These are phyloP conservation scores for Synanthedon myopaeformis DNA, from an alignment of 2,888 invertebrate genomes.

Conservation along the genomic window DNA sequence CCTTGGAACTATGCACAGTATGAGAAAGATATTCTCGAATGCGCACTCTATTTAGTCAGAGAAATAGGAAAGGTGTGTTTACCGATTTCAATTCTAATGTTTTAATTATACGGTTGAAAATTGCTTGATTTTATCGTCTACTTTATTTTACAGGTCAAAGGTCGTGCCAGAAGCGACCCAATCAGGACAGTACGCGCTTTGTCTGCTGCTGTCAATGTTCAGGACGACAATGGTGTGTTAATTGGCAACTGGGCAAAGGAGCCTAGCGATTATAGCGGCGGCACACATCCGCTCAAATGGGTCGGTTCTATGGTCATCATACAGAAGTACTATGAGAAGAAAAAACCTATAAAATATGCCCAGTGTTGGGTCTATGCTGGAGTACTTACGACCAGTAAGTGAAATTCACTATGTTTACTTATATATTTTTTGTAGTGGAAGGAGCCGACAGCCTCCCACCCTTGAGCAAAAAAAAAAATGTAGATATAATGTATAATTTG, in stretches of 20 bases:
- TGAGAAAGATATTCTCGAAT: slow-evolving; percentile 84
- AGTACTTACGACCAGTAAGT: slow-evolving; percentile 83
- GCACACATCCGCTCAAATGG: slow-evolving; percentile 91
- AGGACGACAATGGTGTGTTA: slow-evolving; percentile 88
- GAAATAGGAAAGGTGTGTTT: slow-evolving; percentile 75
- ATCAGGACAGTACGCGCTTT: slow-evolving; percentile 81
- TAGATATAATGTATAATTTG: no score
- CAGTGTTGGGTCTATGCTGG: slow-evolving; percentile 98
- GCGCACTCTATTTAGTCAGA: slow-evolving; percentile 79
- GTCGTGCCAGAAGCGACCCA: slow-evolving; percentile 79
- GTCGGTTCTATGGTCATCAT: slow-evolving; percentile 87
- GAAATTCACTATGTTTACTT: neutral
- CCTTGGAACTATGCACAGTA: slow-evolving; percentile 95
- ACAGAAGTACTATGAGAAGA: slow-evolving; percentile 84
- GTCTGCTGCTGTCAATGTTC: slow-evolving; percentile 89
- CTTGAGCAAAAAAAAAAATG: no score
- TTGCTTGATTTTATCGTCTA: neutral
- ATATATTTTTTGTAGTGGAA: neutral
- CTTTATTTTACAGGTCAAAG: slow-evolving; percentile 43
- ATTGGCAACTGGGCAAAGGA: slow-evolving; percentile 90
- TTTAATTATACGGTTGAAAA: neutral
- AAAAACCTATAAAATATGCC: slow-evolving; percentile 91
- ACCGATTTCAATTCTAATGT: no score
- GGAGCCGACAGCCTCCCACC: no score
- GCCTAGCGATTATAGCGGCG: slow-evolving; percentile 85